These are phyloP conservation scores for Nothocercus julius DNA, from an alignment of 2,113 vertebrate genomes.

Conservation along the genomic window DNA sequence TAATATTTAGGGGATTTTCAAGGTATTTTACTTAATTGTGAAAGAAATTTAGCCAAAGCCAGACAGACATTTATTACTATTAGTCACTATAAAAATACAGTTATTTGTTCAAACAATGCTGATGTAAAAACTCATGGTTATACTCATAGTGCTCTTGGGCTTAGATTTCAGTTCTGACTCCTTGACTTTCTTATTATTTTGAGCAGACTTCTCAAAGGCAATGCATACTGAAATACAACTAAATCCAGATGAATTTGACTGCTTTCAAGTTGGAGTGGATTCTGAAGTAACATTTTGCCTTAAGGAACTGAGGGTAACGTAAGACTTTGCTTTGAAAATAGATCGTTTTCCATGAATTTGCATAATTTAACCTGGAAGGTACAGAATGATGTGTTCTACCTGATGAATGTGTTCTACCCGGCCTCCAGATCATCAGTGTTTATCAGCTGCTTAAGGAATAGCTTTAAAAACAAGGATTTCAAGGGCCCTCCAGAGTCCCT, in stretches of 20 bases:
- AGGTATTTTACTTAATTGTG: not conserved
- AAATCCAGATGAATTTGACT: constrained; percentile 89
- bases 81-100: not conserved
- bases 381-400: not conserved
- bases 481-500: not conserved
- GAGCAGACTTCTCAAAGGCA: constrained; percentile 80
- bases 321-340: not conserved
- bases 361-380: not conserved
- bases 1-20: not conserved
- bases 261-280: constrained; percentile 87
- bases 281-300: constrained; percentile 94
- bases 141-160: not conserved
- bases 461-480: not conserved
- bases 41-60: not conserved
- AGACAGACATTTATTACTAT: not conserved
- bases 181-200: constrained; percentile 13
- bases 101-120: not conserved
- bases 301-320: constrained; percentile 92
- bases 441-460: not conserved
- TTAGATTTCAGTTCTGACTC: not conserved
- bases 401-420: not conserved
- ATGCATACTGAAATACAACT: constrained; percentile 87
- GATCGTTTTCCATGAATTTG: not conserved
- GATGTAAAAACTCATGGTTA: not conserved
- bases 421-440: not conserved